phyloP scores from a whole-genome alignment of 2,797 vertebrate species.

The Erethizon dorsatum region DNA sequence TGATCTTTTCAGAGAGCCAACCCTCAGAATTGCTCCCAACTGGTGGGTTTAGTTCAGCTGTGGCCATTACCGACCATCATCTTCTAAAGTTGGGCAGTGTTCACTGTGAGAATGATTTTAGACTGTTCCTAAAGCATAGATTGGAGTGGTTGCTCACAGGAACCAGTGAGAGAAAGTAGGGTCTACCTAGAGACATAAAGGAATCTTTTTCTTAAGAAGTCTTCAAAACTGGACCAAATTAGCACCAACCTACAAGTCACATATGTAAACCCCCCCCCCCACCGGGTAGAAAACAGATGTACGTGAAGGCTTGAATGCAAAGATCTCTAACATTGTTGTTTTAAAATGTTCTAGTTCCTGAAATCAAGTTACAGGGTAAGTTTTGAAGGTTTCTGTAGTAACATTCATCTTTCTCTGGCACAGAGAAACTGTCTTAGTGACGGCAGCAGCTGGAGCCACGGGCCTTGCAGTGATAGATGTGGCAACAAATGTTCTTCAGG shows the following conservation, averaged over 20 bases:
- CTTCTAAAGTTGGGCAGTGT: background rate
- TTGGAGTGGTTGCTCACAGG: background rate
- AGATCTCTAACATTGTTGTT: background rate
- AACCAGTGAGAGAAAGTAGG: background rate
- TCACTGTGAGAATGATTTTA: background rate
- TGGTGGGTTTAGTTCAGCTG: background rate
- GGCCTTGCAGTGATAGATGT: constrained; percentile 86
- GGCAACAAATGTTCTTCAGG: constrained; percentile 82
- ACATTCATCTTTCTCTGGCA: background rate
- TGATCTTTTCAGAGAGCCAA: background rate
- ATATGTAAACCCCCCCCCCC: no score
- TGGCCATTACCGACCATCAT: no score
- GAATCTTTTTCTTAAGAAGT: background rate
- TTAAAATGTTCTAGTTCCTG: background rate
- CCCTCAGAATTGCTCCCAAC: background rate
- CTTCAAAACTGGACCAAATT: background rate
- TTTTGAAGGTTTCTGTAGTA: constrained; percentile 37
- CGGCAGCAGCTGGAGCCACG: constrained; percentile 86
- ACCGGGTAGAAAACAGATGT: background rate
- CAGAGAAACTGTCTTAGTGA: constrained; percentile 87
- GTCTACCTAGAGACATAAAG: background rate
- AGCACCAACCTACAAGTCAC: background rate
- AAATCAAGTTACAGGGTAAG: background rate
- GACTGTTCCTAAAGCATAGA: background rate
- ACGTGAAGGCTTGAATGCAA: background rate